Conservation (phyloP, 2,113 vertebrate species). For the Bambusicola thoracicus region DNA sequence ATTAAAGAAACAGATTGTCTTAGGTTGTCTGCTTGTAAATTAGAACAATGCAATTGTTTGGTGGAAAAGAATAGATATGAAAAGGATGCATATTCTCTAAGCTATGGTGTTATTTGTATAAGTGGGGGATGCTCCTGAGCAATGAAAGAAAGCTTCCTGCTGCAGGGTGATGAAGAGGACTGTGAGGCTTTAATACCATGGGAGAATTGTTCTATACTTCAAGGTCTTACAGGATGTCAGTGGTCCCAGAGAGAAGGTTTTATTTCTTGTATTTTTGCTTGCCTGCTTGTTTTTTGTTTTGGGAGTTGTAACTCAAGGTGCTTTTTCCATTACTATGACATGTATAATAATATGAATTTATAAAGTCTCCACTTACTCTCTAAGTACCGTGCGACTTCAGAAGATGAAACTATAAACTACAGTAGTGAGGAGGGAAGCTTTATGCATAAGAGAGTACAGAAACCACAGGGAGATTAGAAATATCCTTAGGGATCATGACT, state of each 20-base stretch:
- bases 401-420: not conserved
- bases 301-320: not conserved
- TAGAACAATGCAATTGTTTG: not conserved
- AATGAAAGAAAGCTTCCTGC: not conserved
- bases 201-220: not conserved
- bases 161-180: not conserved
- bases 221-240: rapidly evolving
- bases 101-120: not conserved
- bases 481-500: not conserved
- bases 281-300: not conserved
- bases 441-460: not conserved
- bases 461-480: not conserved
- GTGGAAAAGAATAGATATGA: not conserved
- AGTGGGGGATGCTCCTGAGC: not conserved
- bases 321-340: not conserved
- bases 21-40: not conserved
- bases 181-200: not conserved
- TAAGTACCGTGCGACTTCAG: not conserved
- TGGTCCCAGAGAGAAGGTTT: not conserved
- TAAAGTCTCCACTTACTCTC: not conserved
- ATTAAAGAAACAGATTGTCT: not conserved
- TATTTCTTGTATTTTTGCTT: not conserved
- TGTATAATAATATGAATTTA: not conserved
- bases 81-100: not conserved
- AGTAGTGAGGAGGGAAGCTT: not conserved